A percentile compares a stretch with the other conserved stretches of the same genome.
phyloP scores from a whole-genome alignment of 2,888 invertebrate genomes.

The Asteroscopus sphinx region DNA sequence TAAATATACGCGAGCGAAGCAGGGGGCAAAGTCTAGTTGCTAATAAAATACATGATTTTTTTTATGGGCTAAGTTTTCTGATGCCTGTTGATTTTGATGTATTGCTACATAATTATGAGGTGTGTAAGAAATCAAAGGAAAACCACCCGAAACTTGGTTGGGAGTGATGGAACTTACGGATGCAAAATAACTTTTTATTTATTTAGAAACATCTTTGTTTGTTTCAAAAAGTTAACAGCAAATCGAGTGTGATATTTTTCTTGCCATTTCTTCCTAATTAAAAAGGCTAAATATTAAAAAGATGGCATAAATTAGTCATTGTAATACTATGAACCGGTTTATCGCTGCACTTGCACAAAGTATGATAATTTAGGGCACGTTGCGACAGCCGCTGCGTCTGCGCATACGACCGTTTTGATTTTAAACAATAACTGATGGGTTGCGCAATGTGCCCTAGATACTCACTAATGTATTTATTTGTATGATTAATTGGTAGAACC shows the following conservation, averaged over 20 bases:
- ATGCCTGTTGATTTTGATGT: no score
- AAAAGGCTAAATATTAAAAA: neutral
- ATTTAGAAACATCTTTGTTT: neutral
- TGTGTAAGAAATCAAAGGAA: no score
- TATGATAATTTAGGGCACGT: slow-evolving; percentile 57
- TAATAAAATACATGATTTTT: no score
- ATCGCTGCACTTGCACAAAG: slow-evolving; percentile 46
- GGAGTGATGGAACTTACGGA: no score
- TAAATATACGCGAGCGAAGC: no score
- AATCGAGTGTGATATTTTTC: neutral
- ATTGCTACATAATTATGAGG: no score
- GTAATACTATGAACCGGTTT: slow-evolving; percentile 20
- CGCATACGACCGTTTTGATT: slow-evolving; percentile 56
- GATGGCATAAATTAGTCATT: slow-evolving; percentile 39
- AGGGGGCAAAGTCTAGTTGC: no score
- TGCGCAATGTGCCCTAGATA: slow-evolving; percentile 64
- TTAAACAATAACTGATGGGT: slow-evolving; percentile 60
- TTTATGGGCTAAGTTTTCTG: no score
- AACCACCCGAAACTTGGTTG: no score
- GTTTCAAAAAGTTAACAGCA: neutral
- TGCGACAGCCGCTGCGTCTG: slow-evolving; percentile 59
- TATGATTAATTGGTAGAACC: slow-evolving; percentile 39
- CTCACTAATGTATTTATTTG: slow-evolving; percentile 36
- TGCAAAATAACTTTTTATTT: neutral
- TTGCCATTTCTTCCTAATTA: neutral